Conservation (phyloP, 2,888 invertebrate species). For the Athrips mouffetella region DNA sequence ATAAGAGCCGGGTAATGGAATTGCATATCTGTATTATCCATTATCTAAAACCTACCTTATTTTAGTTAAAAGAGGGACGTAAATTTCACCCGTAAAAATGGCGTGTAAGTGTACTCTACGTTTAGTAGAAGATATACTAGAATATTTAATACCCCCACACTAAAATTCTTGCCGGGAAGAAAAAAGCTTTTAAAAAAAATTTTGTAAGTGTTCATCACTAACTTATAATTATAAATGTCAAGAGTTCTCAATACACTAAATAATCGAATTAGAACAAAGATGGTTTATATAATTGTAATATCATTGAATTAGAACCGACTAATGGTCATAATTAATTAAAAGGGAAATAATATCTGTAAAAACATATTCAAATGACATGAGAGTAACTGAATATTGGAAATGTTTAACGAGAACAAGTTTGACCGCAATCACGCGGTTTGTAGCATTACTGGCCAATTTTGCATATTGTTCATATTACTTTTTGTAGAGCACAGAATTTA, state of each 20-base stretch:
- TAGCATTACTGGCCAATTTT: background rate
- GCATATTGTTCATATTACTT: background rate
- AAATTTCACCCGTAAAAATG: constrained; percentile 7
- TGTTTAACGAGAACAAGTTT: constrained; percentile 9
- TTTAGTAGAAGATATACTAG: constrained; percentile 2
- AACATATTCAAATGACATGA: background rate
- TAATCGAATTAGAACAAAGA: too few relatives aligned
- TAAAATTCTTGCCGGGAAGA: too few relatives aligned
- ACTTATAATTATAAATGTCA: too few relatives aligned
- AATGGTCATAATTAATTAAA: too few relatives aligned
- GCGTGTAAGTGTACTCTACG: constrained; percentile 12
- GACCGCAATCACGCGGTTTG: background rate
- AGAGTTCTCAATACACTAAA: too few relatives aligned
- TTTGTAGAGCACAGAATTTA: background rate
- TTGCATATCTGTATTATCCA: constrained; percentile 10
- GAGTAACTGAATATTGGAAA: constrained; percentile 5
- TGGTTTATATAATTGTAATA: too few relatives aligned
- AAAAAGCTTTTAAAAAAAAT: too few relatives aligned
- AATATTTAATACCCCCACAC: constrained; percentile 2
- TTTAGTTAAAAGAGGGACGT: constrained; percentile 8
- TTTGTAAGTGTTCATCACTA: too few relatives aligned
- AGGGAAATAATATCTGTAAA: background rate
- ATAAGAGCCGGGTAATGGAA: constrained; percentile 12
- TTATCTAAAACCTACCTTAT: constrained; percentile 8
- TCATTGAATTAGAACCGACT: too few relatives aligned